Conservation (phyloP, 2,888 invertebrate species). For the Schizotus pectinicornis region DNA sequence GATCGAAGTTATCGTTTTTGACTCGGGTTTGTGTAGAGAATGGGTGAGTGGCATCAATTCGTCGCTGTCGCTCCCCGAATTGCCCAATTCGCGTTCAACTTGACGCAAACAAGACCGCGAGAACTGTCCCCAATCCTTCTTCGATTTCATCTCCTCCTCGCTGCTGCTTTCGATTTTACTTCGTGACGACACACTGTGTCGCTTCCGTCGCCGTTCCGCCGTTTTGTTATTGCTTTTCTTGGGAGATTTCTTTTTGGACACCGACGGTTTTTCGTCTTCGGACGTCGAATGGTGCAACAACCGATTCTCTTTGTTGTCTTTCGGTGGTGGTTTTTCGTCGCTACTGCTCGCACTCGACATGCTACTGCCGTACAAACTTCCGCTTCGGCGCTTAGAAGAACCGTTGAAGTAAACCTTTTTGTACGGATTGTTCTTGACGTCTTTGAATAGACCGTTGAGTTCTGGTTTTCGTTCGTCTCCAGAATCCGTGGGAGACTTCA, state of each 20-base stretch:
- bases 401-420: constrained; percentile 82
- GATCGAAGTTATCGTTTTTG: constrained; percentile 69
- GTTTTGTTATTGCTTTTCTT: constrained; percentile 44
- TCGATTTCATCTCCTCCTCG: constrained; percentile 64
- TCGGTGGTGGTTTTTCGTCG: constrained; percentile 52
- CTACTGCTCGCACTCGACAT: constrained; percentile 63
- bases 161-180: constrained; percentile 65
- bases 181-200: constrained; percentile 47
- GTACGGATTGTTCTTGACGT: constrained; percentile 70
- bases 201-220: constrained; percentile 49
- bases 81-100: constrained; percentile 77
- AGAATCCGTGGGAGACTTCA: constrained; percentile 61
- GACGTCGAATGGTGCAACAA: constrained; percentile 57
- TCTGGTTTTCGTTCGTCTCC: constrained; percentile 71
- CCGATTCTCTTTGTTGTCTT: constrained; percentile 60
- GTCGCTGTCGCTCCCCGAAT: constrained; percentile 79
- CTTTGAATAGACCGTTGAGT: constrained; percentile 70
- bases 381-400: constrained; percentile 67
- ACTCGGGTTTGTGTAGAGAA: constrained; percentile 50
- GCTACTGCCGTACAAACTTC: constrained; percentile 70
- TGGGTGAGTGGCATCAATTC: constrained; percentile 72
- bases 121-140: constrained; percentile 56
- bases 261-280: constrained; percentile 62
- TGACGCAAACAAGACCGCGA: constrained; percentile 69
- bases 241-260: constrained; percentile 53